phyloP scores from a whole-genome alignment of 1,140 invertebrate genomes.

The Halyomorpha halys region DNA sequence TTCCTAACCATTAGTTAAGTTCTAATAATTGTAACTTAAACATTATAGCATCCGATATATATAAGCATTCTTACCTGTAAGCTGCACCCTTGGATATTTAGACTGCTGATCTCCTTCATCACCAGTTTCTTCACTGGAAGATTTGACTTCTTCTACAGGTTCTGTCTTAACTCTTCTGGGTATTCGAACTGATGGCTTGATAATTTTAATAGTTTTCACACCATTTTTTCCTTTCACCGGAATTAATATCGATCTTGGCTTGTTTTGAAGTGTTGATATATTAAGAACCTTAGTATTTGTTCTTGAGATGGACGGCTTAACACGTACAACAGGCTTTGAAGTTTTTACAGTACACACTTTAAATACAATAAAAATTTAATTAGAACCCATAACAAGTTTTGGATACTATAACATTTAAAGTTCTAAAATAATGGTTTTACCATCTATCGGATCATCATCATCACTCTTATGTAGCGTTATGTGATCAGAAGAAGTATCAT shows the following conservation, averaged over 20 bases:
- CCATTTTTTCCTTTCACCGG: constrained; percentile 46
- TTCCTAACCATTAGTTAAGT: no score
- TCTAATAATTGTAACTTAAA: no score
- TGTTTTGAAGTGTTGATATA: constrained; percentile 32
- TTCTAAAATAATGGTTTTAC: constrained; percentile 20
- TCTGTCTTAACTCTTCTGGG: constrained; percentile 24
- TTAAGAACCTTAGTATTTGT: constrained; percentile 25
- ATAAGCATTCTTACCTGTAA: constrained; percentile 27
- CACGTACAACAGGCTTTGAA: constrained; percentile 23
- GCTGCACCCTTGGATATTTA: constrained; percentile 29
- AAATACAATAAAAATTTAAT: not conserved
- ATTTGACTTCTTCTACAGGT: constrained; percentile 26
- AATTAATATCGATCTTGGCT: constrained; percentile 53
- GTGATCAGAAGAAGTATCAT: not conserved
- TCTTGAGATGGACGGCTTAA: constrained; percentile 23
- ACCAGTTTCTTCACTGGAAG: constrained; percentile 28
- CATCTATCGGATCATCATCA: constrained; percentile 30
- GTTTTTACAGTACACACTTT: constrained; percentile 8
- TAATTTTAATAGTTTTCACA: constrained; percentile 58
- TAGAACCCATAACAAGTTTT: constrained; percentile 6
- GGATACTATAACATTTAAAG: no score
- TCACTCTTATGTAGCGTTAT: constrained; percentile 1
- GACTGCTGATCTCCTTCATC: constrained; percentile 29
- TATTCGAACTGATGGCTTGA: constrained; percentile 35
- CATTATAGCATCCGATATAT: no score